Conservation (phyloP, 1,140 invertebrate species). For the Euglossa dilemma region DNA sequence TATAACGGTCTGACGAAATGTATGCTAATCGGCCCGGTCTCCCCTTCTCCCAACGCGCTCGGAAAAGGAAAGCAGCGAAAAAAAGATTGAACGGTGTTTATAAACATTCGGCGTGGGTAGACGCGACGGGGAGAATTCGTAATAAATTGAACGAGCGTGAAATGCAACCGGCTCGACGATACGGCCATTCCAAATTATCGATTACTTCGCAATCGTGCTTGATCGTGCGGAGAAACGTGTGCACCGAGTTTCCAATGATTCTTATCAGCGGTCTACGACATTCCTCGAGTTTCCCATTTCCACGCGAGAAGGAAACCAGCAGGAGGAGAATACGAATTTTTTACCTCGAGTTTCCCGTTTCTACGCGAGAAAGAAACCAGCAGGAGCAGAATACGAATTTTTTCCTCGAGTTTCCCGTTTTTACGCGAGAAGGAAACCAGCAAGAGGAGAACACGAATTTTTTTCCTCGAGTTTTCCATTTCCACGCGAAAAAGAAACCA, state of each 20-base stretch:
- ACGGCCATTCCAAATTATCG: conserved; percentile 19
- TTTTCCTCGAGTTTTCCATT: too few relatives aligned
- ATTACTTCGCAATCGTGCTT: conserved; percentile 18
- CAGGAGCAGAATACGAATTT: too few relatives aligned
- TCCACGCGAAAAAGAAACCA: too few relatives aligned
- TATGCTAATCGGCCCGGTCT: background rate
- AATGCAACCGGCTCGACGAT: conserved; percentile 8
- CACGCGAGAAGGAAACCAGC: background rate
- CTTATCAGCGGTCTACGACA: background rate
- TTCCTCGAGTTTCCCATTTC: background rate
- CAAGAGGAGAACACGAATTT: too few relatives aligned
- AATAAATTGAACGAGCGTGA: background rate
- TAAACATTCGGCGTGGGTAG: background rate
- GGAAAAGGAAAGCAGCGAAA: background rate
- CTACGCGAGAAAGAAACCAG: too few relatives aligned
- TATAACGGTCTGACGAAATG: background rate
- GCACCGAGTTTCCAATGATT: background rate
- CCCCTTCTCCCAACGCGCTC: background rate
- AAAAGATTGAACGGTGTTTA: background rate
- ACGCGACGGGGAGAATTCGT: background rate
- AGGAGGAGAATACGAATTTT: too few relatives aligned
- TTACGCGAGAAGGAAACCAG: too few relatives aligned
- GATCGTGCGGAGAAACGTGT: background rate
- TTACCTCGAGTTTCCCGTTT: too few relatives aligned
- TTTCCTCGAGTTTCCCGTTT: background rate